These are phyloP conservation scores for Laterallus jamaicensis DNA, from an alignment of 2,113 vertebrate species.

Conservation along the genomic window DNA sequence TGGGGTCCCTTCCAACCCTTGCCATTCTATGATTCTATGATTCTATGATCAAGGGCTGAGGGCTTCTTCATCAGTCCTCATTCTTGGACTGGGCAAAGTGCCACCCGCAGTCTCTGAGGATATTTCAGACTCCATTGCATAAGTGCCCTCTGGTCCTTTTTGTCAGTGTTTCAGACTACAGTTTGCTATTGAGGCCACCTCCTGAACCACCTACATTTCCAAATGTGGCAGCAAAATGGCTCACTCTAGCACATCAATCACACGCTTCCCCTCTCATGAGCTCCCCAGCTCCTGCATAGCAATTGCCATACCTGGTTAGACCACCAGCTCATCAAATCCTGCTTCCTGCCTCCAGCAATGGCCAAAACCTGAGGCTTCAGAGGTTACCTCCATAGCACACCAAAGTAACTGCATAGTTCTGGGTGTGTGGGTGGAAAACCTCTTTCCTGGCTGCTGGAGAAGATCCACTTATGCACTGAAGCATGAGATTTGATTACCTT, in stretches of 20 bases:
- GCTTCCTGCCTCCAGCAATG: not conserved
- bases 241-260: not conserved
- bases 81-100: not conserved
- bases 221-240: not conserved
- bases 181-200: not conserved
- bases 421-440: not conserved
- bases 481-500: constrained; percentile 65
- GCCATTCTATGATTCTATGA: too few relatives aligned
- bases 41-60: not conserved
- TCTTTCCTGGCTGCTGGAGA: not conserved
- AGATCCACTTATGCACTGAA: constrained; percentile 31
- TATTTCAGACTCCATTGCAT: not conserved
- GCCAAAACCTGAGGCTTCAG: not conserved
- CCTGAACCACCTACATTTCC: not conserved
- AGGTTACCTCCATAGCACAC: not conserved
- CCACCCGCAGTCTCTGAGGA: not conserved
- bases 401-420: not conserved
- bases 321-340: constrained; percentile 29
- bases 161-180: fast-evolving
- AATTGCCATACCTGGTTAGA: constrained; percentile 46
- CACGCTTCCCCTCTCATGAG: not conserved
- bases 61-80: not conserved
- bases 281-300: not conserved
- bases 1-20: too few relatives aligned
- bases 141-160: constrained; percentile 20